Percentiles rank a stretch among this genome's conserved stretches.
These are phyloP conservation scores for Acanthochromis polyacanthus DNA, from an alignment of 2,113 vertebrate genomes.

Conservation along the genomic window DNA sequence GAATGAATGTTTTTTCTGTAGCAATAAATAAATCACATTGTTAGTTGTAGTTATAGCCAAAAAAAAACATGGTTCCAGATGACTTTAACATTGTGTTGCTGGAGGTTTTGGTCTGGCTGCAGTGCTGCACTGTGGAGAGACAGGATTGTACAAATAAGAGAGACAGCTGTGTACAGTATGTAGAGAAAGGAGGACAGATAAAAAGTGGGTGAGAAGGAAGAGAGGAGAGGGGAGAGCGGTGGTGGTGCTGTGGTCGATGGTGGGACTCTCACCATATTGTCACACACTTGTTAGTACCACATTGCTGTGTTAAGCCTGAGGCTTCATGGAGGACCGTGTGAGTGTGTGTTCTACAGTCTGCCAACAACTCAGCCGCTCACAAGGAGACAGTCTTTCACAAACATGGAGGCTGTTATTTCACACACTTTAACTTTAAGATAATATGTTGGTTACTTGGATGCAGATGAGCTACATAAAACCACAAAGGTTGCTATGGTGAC, in stretches of 20 bases:
- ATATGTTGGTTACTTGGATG: too few species aligned
- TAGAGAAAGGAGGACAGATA: conserved; percentile 42
- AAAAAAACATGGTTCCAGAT: neutral
- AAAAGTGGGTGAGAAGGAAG: conserved; percentile 32
- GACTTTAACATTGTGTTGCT: neutral
- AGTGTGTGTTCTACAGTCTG: conserved; percentile 7
- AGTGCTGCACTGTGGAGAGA: neutral
- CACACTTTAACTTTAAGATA: conserved; percentile 7
- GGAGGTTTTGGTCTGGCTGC: conserved; percentile 7
- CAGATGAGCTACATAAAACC: too few species aligned
- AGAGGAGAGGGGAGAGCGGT: neutral
- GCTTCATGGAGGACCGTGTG: conserved; percentile 22
- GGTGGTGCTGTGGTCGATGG: neutral
- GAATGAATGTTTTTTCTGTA: too few species aligned
- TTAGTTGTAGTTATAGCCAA: too few species aligned
- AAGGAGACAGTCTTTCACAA: too few species aligned
- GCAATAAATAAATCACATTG: too few species aligned
- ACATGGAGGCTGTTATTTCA: neutral
- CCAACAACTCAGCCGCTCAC: neutral
- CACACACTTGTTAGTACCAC: conserved; percentile 65
- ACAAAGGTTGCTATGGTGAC: too few species aligned
- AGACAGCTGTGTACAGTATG: neutral
- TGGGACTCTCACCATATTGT: conserved; percentile 49
- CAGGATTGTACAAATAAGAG: neutral
- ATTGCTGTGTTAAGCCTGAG: conserved; percentile 40